phyloP scores from a whole-genome alignment of 2,888 invertebrate genomes.

The Agriopis leucophaearia region DNA sequence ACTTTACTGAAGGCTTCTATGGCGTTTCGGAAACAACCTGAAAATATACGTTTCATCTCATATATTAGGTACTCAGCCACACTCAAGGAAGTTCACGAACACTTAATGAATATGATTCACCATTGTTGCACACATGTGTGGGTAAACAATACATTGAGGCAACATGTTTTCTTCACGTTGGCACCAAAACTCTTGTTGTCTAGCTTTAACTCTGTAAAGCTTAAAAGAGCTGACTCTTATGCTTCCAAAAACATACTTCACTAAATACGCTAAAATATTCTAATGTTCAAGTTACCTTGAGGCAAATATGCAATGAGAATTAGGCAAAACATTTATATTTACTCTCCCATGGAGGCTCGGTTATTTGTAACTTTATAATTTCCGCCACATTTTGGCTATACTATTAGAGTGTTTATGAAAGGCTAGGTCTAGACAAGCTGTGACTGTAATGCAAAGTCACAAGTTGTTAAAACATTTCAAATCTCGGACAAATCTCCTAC shows the following conservation, averaged over 20 bases:
- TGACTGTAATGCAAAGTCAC: neutral
- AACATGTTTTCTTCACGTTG: too few relatives aligned
- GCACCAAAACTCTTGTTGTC: too few relatives aligned
- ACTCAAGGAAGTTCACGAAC: too few relatives aligned
- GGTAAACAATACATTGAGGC: too few relatives aligned
- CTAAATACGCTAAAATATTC: neutral
- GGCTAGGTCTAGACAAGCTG: neutral
- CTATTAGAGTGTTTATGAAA: neutral
- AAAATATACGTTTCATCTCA: too few relatives aligned
- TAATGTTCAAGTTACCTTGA: neutral
- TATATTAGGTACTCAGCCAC: too few relatives aligned
- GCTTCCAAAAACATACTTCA: neutral
- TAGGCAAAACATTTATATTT: slow-evolving; percentile 23
- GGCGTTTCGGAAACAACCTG: too few relatives aligned
- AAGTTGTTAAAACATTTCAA: neutral
- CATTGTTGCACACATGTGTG: too few relatives aligned
- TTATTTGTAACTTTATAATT: slow-evolving; percentile 15
- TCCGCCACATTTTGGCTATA: slow-evolving; percentile 2
- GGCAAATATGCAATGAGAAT: slow-evolving; percentile 23
- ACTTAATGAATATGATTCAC: too few relatives aligned
- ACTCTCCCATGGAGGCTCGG: neutral
- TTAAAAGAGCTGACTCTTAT: neutral
- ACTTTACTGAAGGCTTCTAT: too few relatives aligned
- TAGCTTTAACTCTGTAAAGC: neutral
- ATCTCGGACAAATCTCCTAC: too few relatives aligned